Percentiles rank a stretch among this genome's conserved stretches.
phyloP scores from a whole-genome alignment of 2,113 vertebrate genomes.

The Cebus imitator region DNA sequence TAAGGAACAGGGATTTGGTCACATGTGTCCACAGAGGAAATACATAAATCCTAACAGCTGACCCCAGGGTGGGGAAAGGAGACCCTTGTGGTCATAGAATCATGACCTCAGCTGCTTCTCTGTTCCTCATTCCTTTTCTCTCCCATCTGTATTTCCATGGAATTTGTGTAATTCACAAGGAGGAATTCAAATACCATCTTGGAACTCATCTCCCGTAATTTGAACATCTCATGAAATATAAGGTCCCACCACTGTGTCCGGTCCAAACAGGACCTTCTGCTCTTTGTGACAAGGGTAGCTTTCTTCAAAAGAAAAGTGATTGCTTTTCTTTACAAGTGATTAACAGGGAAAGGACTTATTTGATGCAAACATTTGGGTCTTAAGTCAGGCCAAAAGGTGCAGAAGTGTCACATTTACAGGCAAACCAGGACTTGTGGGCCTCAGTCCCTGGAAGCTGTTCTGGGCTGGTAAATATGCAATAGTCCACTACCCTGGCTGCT shows the following conservation, averaged over 20 bases:
- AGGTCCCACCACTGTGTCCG: not conserved
- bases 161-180: not conserved
- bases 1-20: not conserved
- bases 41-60: not conserved
- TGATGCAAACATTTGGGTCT: slow-evolving; percentile 73
- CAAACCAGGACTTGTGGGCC: not conserved
- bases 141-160: not conserved
- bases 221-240: not conserved
- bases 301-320: not conserved
- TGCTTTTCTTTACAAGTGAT: slow-evolving; percentile 69
- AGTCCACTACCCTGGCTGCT: not conserved
- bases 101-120: not conserved
- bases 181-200: not conserved
- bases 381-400: slow-evolving; percentile 73
- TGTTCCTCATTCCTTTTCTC: not conserved
- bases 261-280: not conserved
- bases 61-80: too few species aligned
- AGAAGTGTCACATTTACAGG: slow-evolving; percentile 54
- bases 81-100: not conserved
- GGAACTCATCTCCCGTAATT: not conserved
- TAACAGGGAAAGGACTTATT: slow-evolving; percentile 48
- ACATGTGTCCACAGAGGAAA: not conserved
- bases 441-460: not conserved
- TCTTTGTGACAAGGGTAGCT: not conserved
- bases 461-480: slow-evolving; percentile 44